Evolutionary conservation across 2,888 invertebrate species (phyloP), one percentile per base, ranked within the genome.

Genomic region (Eretmocerus hayati): DNA sequence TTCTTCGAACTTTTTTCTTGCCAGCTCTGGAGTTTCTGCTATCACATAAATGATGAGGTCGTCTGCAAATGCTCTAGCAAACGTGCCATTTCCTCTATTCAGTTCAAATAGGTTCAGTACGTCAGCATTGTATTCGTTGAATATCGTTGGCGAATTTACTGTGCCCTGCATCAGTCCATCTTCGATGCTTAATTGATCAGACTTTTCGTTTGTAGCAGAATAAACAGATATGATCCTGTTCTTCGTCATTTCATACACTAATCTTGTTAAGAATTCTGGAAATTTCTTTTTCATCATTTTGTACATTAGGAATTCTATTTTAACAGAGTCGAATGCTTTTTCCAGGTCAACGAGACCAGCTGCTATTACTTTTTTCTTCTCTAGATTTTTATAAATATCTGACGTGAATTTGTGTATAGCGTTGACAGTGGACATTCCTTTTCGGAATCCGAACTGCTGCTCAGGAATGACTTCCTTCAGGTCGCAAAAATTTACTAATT

Each of bases 111-210:
- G 18, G 1, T 51, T 55, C 3, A 57, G 43, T 1, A 58, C 26
- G 9, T 49, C 48, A 11, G 31, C 22, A 2, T 42, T 56, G 23
- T 35, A 54, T 2, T 57, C 55, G 19, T 54, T 56, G 23, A 56
- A 58, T 6, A 58, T 16, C 2, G 53, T n/a, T 2, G 56, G 56
- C 0, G 59, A 53, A 8, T 48, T 56, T 0, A 59, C 52, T 2
- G 54, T 54, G 6, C 55, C 54, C 23, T 58, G 55, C 18, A 53
- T 52, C 2, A 57, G 41, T 1, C 56, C 56, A 23, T 57, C 51
- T 13, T 30, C n/a, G 4, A 48, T 43, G 4, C 4, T 4, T 11
- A 30, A 40, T 15, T 16, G 13, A 3, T n/a, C 2, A 2, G 40
- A 26, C 1, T 8, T 16, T 5, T 3, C 4, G 4, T 23, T 11